Evolutionary conservation across 2,113 vertebrate species (phyloP), one percentile per base, ranked within the genome.

Genomic region (Clarias magur): DNA sequence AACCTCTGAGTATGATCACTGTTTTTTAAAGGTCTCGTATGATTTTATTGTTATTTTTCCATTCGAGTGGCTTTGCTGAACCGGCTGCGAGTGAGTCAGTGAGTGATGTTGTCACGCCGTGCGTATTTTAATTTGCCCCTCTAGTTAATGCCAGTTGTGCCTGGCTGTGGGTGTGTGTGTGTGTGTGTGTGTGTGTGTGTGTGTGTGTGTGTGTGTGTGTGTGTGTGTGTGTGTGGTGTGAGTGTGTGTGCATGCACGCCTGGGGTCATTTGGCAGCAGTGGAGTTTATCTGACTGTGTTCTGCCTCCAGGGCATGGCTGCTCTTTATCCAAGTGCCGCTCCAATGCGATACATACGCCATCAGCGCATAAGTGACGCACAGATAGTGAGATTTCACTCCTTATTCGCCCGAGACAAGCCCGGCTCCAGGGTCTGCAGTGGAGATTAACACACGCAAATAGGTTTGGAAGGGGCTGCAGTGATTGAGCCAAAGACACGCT

Each of bases 251-350:
- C 82, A 30, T 54, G 65, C 11, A 1, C 6, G 38, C 79, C 60
- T 72, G n/a, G 86, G 84, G 86, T 89, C 84, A 42, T 86, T 84
- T 88, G 76, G 87, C 34, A 80, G 67, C 76, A n/a, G 30, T 62
- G 34, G 59, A 60, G 83, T 88, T 86, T 59, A 88, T 88, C 76
- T 54, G 76, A 80, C 7, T 80, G 86, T 86, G 63, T 59, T 85
- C 75, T 84, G 63, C 65, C 86, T 83, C 70, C 82, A 84, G 87
- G 89, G 76, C 87, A 84, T 60, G 30, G 82, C 19, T 90, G 76
- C 67, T 86, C 85, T 88, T 88, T 84, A 88, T 88, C 56, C 76
- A 27, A 68, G 75, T 0, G 27, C 30, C 17, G 65, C 67, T 83
- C 68, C 53, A 53, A 84, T 84, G 63, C 87, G 80, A 73, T 86